These are phyloP conservation scores for Priocnemis perturbator DNA, from an alignment of 2,888 invertebrate genomes.

Conservation along the genomic window DNA sequence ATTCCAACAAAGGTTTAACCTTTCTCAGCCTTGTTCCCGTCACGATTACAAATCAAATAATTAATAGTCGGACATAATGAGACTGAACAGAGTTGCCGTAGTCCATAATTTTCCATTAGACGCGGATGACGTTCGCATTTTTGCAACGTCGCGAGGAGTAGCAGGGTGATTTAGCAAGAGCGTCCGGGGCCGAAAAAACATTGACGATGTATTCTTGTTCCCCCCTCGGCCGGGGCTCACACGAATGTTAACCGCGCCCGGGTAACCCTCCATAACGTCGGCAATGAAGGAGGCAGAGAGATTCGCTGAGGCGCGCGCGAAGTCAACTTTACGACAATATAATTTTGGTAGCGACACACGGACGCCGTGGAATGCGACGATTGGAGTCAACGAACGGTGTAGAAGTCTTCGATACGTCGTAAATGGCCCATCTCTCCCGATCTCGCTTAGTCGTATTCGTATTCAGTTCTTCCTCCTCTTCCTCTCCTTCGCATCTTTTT, in stretches of 20 bases:
- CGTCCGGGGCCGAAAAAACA: no score
- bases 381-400: conserved; percentile 60
- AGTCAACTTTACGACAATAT: conserved; percentile 55
- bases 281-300: conserved; percentile 27
- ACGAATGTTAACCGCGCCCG: no score
- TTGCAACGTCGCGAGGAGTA: no score
- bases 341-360: conserved; percentile 58
- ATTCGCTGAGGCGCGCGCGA: conserved; percentile 26
- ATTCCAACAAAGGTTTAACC: no score
- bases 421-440: conserved; percentile 44
- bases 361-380: conserved; percentile 54
- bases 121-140: no score
- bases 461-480: conserved; percentile 13
- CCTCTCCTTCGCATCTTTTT: neutral
- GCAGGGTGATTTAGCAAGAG: no score
- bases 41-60: no score
- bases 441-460: conserved; percentile 7
- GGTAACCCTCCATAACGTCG: conserved; percentile 25
- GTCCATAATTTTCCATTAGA: no score
- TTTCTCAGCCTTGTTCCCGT: no score
- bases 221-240: neutral
- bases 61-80: no score
- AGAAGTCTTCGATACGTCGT: conserved; percentile 60
- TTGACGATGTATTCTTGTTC: conserved; percentile 3
- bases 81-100: no score